Evolutionary conservation across 2,113 vertebrate genomes (phyloP), one percentile per base, ranked within the genome.

Genomic region (Meleagris gallopavo): DNA sequence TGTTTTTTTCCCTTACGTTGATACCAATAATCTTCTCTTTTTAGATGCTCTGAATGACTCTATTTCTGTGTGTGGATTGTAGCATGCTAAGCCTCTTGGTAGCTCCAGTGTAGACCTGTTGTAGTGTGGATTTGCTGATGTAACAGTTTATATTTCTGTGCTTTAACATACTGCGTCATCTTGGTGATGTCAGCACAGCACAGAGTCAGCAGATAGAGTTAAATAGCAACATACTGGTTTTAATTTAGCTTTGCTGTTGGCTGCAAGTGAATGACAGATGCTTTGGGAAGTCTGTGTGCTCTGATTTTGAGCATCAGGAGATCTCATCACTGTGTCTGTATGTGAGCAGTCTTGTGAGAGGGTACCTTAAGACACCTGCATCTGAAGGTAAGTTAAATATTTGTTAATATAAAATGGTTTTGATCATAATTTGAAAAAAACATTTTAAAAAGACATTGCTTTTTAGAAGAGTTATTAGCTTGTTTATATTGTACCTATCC

Each of bases 201-300:
- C 25, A 8, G 45, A 46, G 25, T 64, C 76, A 43, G 24, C 43
- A 82, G 4, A 13, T 6, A 4, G 29, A 48, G 34, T 40, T 72
- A 46, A 29, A 80, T 29, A 55, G n/a, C 96, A 81, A 95, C 43
- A 2, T 5, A 2, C 69, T 94, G 92, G 30, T 83, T 94, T 85
- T 69, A 60, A 62, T 94, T 82, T 90, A 99, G 99, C 86, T 99
- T 74, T 99, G 98, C 94, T 93, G 96, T 22, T 99, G 99, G 99
- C 72, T 99, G 25, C 70, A 66, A 79, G 94, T 93, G 45, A 99
- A 98, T 61, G 98, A 99, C 54, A 85, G 77, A 29, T 27, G 19
- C 80, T 99, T 99, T 91, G 97, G 83, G 80, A 94, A 90, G 34
- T 22, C 95, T 11, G 46, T 86, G 30, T 10, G 69, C 17, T 66